Base-by-base conservation (phyloP, 92 coral and sea anemone species). In the Heteractis magnifica region DNA sequence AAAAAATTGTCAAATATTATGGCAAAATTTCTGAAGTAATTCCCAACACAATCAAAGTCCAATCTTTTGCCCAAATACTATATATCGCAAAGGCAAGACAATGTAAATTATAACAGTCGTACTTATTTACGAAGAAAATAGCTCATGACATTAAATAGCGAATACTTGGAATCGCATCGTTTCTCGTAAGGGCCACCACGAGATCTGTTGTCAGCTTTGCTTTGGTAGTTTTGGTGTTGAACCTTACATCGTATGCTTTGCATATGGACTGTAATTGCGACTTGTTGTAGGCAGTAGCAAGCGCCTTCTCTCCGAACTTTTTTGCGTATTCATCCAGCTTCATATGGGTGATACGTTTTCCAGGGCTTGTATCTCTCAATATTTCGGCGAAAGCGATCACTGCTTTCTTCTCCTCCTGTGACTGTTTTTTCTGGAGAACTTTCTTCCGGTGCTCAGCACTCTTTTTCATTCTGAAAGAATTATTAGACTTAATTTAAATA, bases 371-470 rank as follows among this genome's bases (percentile, higher is more conserved):
- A 65, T 90, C 93, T 19, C 74, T 82, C 52, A 52, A 50, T 0
- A 90, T 83, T 0, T 90, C 88, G 23, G 78, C 26, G 34, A 78
- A 82, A 10, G 86, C 73, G 10, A 79, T 49, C 0, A 78, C 64
- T 51, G 87, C 88, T 5, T 48, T 58, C 78, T 82, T 90, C 64
- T 86, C 86, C 65, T 86, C 90, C 12, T 86, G 50, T 1, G 65
- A 41, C 70, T 70, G 56, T 26, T 86, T 90, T 78, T 76, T 60
- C 51, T 90, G 85, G n/a, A 90, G 81, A 18, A 90, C 93, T 65
- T 76, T 83, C 75, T 86, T 90, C 49, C 93, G 79, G 76, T 86
- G 93, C 60, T 90, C 93, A 53, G 90, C 88, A 86, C 85, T 82
- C 81, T 79, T 90, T 52, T 90, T 86, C 76, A 90, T 13, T 70